Evolutionary conservation across 2,113 vertebrate genomes (phyloP).

Genomic region (Abramis brama): DNA sequence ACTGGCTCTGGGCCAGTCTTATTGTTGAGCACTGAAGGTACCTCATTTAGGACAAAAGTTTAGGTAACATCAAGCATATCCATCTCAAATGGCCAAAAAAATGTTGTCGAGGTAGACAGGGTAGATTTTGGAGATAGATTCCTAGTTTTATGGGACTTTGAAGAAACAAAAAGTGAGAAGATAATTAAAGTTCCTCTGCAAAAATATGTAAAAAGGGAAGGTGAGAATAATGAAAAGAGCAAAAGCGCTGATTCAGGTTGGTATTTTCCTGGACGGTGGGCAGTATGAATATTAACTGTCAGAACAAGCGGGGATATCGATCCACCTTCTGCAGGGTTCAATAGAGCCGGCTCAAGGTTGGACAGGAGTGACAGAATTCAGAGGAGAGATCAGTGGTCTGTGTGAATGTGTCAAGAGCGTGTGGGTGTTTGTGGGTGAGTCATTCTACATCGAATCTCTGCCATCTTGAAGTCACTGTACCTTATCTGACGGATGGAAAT

Average conservation of each 20-base stretch:
- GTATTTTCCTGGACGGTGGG: slow-evolving; percentile 26
- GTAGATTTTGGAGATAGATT: neutral
- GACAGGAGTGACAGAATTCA: slow-evolving; percentile 42
- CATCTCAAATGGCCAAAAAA: neutral
- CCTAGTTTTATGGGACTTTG: no score
- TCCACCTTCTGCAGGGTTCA: slow-evolving; percentile 33
- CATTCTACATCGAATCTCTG: slow-evolving; percentile 9
- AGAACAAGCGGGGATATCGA: slow-evolving; percentile 35
- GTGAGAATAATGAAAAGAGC: neutral
- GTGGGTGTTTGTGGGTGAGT: slow-evolving; percentile 27
- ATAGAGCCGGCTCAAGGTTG: slow-evolving; percentile 43
- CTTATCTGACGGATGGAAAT: slow-evolving; percentile 10
- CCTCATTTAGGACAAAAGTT: neutral
- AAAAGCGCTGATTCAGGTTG: slow-evolving; percentile 26
- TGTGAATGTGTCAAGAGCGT: slow-evolving; percentile 8
- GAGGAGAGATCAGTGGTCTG: neutral
- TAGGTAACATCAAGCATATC: neutral
- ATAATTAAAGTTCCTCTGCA: neutral
- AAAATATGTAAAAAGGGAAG: slow-evolving; percentile 25
- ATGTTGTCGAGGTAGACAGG: neutral
- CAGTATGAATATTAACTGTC: slow-evolving; percentile 46
- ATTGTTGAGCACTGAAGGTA: neutral
- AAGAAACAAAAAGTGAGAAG: neutral
- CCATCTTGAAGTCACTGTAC: slow-evolving; percentile 21
- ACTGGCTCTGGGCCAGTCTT: neutral